Evolutionary conservation across 2,113 vertebrate species (phyloP).

Genomic region (Arvicanthis niloticus): DNA sequence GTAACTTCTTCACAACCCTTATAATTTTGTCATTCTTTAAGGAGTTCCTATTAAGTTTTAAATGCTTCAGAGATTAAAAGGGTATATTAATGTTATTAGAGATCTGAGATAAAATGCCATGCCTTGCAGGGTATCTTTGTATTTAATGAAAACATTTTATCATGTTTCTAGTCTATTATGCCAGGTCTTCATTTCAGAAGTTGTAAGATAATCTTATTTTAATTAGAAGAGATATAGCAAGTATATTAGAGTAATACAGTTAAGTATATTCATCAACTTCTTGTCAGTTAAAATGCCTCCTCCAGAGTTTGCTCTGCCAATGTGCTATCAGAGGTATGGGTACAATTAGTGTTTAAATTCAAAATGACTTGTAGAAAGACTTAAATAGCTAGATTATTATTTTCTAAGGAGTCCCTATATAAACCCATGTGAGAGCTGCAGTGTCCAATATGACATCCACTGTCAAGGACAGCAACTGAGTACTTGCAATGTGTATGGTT

Average conservation of each 20-base stretch:
- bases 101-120: constrained; percentile 87
- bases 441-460: not conserved
- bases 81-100: constrained; percentile 90
- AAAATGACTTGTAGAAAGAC: not conserved
- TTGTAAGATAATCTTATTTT: constrained; percentile 87
- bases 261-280: constrained; percentile 80
- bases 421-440: not conserved
- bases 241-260: constrained; percentile 82
- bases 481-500: not conserved
- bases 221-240: constrained; percentile 87
- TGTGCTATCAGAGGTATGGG: constrained; percentile 29
- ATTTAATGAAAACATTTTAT: constrained; percentile 90
- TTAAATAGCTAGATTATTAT: not conserved
- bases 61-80: constrained; percentile 89
- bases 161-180: constrained; percentile 87
- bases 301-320: constrained; percentile 52
- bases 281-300: constrained; percentile 69
- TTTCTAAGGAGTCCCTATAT: not conserved
- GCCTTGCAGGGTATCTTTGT: constrained; percentile 88
- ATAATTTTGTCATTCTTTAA: constrained; percentile 85
- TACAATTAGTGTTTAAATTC: constrained; percentile 14
- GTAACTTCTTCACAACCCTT: constrained; percentile 82
- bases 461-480: not conserved
- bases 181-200: constrained; percentile 86
- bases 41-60: constrained; percentile 87